Conservation (phyloP, 2,888 invertebrate genomes). For the Meiosimyza decipiens region DNA sequence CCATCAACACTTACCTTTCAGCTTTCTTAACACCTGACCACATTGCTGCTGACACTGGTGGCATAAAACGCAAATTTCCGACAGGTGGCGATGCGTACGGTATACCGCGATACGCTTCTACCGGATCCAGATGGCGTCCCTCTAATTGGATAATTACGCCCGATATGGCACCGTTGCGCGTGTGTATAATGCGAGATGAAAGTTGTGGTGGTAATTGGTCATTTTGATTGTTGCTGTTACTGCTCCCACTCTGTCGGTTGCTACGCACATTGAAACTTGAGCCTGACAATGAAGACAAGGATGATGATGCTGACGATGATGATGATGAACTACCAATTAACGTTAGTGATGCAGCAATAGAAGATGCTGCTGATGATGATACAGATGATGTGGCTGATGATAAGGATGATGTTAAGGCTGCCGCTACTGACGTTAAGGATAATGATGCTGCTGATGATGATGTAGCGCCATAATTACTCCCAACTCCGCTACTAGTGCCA, state of each 20-base stretch:
- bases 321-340: constrained; percentile 15
- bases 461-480: constrained; percentile 14
- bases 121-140: constrained; percentile 83
- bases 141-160: constrained; percentile 87
- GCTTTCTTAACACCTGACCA: constrained; percentile 92
- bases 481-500: neutral
- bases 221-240: constrained; percentile 58
- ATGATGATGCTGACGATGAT: constrained; percentile 36
- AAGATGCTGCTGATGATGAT: constrained; percentile 38
- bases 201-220: constrained; percentile 68
- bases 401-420: constrained; percentile 39
- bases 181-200: constrained; percentile 85
- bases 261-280: constrained; percentile 39
- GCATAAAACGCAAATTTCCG: constrained; percentile 93
- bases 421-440: constrained; percentile 18
- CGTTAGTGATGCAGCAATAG: constrained; percentile 22
- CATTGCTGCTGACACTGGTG: constrained; percentile 91
- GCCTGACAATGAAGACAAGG: constrained; percentile 36
- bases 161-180: constrained; percentile 88
- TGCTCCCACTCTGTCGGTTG: constrained; percentile 46
- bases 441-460: constrained; percentile 33
- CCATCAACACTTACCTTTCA: constrained; percentile 69
- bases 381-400: constrained; percentile 41
- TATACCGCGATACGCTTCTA: constrained; percentile 92
- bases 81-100: constrained; percentile 95